Base-by-base conservation (phyloP, 2,797 vertebrate species). In the Mycteria americana region DNA sequence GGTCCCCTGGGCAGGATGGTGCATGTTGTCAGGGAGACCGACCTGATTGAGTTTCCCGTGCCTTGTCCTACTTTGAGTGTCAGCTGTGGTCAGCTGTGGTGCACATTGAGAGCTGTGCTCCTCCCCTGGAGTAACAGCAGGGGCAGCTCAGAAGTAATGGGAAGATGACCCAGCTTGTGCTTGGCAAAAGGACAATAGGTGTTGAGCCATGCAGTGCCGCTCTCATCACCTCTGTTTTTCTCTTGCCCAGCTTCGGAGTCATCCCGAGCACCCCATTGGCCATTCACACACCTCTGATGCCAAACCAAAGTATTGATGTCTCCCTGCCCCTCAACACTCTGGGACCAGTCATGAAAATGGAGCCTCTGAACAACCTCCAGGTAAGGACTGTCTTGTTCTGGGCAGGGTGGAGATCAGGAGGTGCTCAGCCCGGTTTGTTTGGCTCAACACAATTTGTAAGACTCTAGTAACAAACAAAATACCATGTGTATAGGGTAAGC, bases 301-400 rank as follows among this genome's bases (percentile, higher is more conserved):
- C 99, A 89, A 99, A 99, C 95, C 99, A 99, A 98, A 99, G 98
- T 74, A 99, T 99, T 23, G 99, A 99, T 30, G 97, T 99, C 77
- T 99, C 99, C 35, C 98, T 99, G 96, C 99, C 99, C 35, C 98
- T 99, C 93, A 99, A 99, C 97, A 99, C 99, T 69, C 97, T 99
- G 48, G 99, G 99, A 21, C 99, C 99, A 5, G 99, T 99, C 72
- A 99, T 99, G 99, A 99, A 99, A 97, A 99, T 99, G 99, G 99
- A 99, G 92, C 99, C 99, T 15, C 99, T 99, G 77, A 99, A 99
- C 98, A 99, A 99, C 89, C 98, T 99, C 16, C 99, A 99, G 99
- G 99, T 99, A 97, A 88, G 94, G 50, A 39, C 28, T 63, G n/a
- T 30, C 56, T 68, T 0, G 0, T 75, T 62, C 14, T n/a, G 79